These are phyloP conservation scores for Enteromius thamalakanensis DNA, from an alignment of 2,797 vertebrate species.

Conservation along the genomic window DNA sequence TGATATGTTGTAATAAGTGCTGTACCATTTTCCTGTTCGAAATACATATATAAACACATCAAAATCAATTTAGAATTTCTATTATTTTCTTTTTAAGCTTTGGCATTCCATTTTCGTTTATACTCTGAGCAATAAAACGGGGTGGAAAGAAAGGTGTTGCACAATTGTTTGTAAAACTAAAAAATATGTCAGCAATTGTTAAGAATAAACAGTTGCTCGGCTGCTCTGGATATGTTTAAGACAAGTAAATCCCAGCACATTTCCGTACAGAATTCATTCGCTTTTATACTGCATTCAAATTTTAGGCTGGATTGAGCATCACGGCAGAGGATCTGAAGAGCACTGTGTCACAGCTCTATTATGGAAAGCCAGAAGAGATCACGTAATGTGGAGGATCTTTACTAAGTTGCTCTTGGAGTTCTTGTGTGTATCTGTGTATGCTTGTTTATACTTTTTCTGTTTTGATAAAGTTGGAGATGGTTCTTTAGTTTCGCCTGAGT, in stretches of 20 bases:
- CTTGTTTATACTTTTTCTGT: neutral
- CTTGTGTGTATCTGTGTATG: neutral
- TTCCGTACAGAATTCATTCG: neutral
- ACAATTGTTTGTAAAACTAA: neutral
- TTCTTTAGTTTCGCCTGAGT: neutral
- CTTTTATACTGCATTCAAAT: neutral
- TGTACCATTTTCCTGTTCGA: neutral
- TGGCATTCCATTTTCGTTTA: neutral
- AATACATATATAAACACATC: neutral
- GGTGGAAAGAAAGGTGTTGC: neutral
- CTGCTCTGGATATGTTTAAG: neutral
- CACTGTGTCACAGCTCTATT: neutral
- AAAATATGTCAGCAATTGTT: neutral
- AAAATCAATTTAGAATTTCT: neutral
- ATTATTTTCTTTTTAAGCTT: neutral
- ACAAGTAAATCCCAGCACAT: neutral
- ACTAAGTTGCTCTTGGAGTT: neutral
- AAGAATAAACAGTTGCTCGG: neutral
- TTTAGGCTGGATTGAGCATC: neutral
- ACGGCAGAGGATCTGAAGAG: neutral
- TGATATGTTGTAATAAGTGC: neutral
- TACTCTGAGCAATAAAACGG: neutral
- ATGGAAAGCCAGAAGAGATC: slow-evolving; percentile 8
- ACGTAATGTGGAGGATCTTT: slow-evolving; percentile 13
- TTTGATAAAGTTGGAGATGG: neutral